Evolutionary conservation across 1,140 invertebrate genomes (phyloP).

Genomic region (Drosophila bocqueti): DNA sequence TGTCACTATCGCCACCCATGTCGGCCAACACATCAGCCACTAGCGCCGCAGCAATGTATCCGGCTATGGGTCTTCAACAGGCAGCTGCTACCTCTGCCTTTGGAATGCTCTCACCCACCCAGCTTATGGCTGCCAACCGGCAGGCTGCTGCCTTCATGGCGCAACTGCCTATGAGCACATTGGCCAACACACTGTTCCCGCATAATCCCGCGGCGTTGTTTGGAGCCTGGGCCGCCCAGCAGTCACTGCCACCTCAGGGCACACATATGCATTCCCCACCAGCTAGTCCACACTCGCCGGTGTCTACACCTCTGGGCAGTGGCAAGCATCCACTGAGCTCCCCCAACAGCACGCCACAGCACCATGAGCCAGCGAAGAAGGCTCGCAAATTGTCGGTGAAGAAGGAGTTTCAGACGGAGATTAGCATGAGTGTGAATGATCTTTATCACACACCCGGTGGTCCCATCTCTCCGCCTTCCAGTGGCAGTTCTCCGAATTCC

Average conservation of each 20-base stretch:
- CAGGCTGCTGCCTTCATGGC: slow-evolving; percentile 85
- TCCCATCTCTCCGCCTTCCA: slow-evolving; percentile 85
- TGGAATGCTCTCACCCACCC: slow-evolving; percentile 86
- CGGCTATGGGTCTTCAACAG: slow-evolving; percentile 80
- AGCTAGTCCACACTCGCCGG: slow-evolving; percentile 75
- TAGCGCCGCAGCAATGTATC: slow-evolving; percentile 82
- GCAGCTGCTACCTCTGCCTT: slow-evolving; percentile 85
- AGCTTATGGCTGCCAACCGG: slow-evolving; percentile 86
- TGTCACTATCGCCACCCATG: slow-evolving; percentile 82
- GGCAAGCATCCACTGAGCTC: slow-evolving; percentile 70
- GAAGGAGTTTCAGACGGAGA: slow-evolving; percentile 81
- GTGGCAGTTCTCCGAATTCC: slow-evolving; percentile 86
- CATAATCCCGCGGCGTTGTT: slow-evolving; percentile 87
- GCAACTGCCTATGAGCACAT: slow-evolving; percentile 78
- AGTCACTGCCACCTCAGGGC: slow-evolving; percentile 71
- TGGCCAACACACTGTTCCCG: slow-evolving; percentile 84
- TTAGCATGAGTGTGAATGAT: slow-evolving; percentile 74
- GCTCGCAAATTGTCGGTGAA: slow-evolving; percentile 82
- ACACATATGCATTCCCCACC: slow-evolving; percentile 81
- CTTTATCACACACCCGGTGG: slow-evolving; percentile 85
- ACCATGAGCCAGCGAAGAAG: slow-evolving; percentile 78
- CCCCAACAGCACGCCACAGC: slow-evolving; percentile 73
- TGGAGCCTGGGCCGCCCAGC: slow-evolving; percentile 84
- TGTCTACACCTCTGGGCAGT: slow-evolving; percentile 48
- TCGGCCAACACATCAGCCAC: slow-evolving; percentile 76